Base-by-base conservation (phyloP, 2,888 invertebrate species). In the Cotesia congregata region DNA sequence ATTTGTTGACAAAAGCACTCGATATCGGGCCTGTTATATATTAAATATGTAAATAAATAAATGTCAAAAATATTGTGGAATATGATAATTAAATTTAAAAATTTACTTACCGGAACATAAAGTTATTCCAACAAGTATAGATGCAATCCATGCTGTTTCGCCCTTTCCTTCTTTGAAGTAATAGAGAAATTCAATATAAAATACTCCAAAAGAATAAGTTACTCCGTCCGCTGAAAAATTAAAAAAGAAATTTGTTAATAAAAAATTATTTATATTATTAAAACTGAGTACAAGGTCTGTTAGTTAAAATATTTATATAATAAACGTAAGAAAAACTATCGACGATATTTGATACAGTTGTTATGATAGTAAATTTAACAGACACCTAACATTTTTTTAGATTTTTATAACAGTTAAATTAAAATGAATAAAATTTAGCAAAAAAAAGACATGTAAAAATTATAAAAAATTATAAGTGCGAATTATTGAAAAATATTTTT, bases 171-270 rank as follows among this genome's bases (percentile, higher is more conserved):
- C 95, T 5, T 94, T 90, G 90, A 98, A 98, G 90, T 96, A 95
- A 78, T 92, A 91, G 82, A 97, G 91, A 87, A 98, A 95, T 90
- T 97, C 95, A 81, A 94, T 92, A 90, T 96, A 95, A 90, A 98
- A 96, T 79, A 98, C 94, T 74, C 99, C 99, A 90, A 98, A 98
- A 15, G 98, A 97, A 91, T 99, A 99, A 72, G 98, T 98, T 89
- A 99, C 96, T 77, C 99, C 99, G 90, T 99, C 99, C 83, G 98
- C 98, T 94, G 94, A 83, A 93, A 93, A 30, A 30, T 30, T 79
- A 69, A 65, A 74, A 67, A 74, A 12, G 1, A 50, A 50, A 12
- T 50, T 50, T 50, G 12, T 50, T 50, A 50, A 30, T 30, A 30
- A 30, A 50, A 50, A 50, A 50, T 50, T 50, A 50, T 50, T 30